Conservation (phyloP, 2,797 vertebrate genomes). For the Sebastes reedi region DNA sequence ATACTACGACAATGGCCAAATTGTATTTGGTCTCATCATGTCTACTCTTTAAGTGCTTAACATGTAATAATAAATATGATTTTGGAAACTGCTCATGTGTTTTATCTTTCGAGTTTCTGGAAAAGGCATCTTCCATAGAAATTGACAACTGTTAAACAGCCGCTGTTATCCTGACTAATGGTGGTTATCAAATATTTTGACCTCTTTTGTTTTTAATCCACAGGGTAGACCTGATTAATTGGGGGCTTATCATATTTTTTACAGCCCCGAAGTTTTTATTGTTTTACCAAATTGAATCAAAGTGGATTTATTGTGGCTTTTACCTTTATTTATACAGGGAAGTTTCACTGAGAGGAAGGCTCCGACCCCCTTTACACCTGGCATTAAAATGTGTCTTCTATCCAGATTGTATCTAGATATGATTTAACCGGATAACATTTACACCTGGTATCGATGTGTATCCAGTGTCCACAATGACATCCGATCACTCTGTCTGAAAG, state of each 20-base stretch:
- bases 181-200: not conserved
- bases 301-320: not conserved
- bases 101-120: constrained; percentile 1
- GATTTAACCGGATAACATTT: no score
- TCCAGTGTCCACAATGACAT: no score
- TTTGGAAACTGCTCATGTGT: constrained; percentile 47
- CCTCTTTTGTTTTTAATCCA: not conserved
- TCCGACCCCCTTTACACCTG: no score
- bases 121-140: not conserved
- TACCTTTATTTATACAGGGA: no score
- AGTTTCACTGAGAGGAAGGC: no score
- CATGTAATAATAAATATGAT: constrained; percentile 78
- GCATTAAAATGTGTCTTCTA: no score
- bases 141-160: not conserved
- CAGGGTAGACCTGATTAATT: not conserved
- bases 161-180: not conserved
- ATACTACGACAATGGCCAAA: constrained; percentile 75
- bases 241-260: not conserved
- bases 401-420: no score
- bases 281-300: not conserved
- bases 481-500: no score
- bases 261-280: not conserved
- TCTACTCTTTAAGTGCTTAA: constrained; percentile 75
- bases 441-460: no score
- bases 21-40: constrained; percentile 83